These are phyloP conservation scores for Criorhina ranunculi DNA, from an alignment of 2,888 invertebrate species.

Conservation along the genomic window DNA sequence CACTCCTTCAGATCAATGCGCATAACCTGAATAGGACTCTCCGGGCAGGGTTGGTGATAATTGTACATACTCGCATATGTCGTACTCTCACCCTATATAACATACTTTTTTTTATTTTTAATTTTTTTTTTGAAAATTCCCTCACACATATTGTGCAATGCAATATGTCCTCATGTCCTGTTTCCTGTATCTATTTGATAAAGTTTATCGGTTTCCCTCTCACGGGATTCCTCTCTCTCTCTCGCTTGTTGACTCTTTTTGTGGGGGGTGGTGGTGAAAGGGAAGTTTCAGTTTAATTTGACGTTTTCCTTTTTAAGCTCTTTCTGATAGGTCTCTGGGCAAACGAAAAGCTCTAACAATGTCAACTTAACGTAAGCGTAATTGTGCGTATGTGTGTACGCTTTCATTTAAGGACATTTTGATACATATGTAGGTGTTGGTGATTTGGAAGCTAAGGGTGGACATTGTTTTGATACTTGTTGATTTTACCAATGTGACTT, in stretches of 20 bases:
- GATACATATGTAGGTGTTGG: not conserved
- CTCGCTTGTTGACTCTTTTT: not conserved
- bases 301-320: slow-evolving; percentile 14
- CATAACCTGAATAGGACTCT: slow-evolving; percentile 40
- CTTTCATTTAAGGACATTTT: slow-evolving; percentile 20
- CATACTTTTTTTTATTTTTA: not conserved
- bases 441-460: not conserved
- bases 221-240: not conserved
- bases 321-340: not conserved
- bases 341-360: slow-evolving; percentile 23
- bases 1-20: slow-evolving; percentile 55
- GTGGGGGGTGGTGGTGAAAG: not conserved
- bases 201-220: not conserved
- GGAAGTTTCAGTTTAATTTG: not conserved
- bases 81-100: not conserved
- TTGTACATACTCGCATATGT: not conserved
- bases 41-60: too few species aligned
- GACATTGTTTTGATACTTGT: slow-evolving; percentile 57
- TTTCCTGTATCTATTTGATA: slow-evolving; percentile 9
- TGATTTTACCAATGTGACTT: slow-evolving; percentile 45
- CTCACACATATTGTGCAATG: not conserved
- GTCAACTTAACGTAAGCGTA: not conserved
- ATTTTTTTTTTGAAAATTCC: slow-evolving; percentile 9
- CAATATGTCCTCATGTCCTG: not conserved
- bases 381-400: not conserved